These are phyloP conservation scores for Etheostoma spectabile DNA, from an alignment of 2,113 vertebrate species.

Conservation along the genomic window DNA sequence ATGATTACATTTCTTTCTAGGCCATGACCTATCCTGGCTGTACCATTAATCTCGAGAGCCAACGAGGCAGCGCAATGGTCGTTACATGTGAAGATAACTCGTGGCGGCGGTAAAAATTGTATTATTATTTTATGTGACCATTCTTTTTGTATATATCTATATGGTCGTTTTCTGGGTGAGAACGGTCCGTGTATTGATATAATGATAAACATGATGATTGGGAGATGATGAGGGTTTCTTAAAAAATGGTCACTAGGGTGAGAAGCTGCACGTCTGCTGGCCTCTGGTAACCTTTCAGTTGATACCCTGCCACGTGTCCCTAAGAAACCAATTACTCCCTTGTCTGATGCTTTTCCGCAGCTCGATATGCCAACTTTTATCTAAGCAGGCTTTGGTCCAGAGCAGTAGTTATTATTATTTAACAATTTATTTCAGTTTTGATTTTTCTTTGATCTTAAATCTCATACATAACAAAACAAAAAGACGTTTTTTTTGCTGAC, in stretches of 20 bases:
- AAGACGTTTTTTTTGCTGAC: conserved; percentile 7
- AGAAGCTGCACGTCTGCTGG: conserved; percentile 53
- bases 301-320: conserved; percentile 73
- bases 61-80: no score
- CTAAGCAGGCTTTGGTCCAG: conserved; percentile 56
- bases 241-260: conserved; percentile 56
- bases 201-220: conserved; percentile 66
- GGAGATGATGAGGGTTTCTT: conserved; percentile 61
- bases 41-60: no score
- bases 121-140: no score
- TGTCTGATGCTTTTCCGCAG: conserved; percentile 67
- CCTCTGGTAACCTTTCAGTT: conserved; percentile 67
- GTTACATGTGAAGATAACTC: no score
- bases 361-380: conserved; percentile 76
- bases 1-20: no score
- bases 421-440: conserved; percentile 26
- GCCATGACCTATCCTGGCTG: no score
- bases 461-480: conserved; percentile 20
- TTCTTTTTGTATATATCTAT: no score
- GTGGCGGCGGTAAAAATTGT: no score
- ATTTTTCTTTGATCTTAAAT: conserved; percentile 29
- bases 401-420: conserved; percentile 57
- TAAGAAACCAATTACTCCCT: conserved; percentile 84
- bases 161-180: no score
- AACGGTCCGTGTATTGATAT: conserved; percentile 24